Evolutionary conservation across 2,888 invertebrate species (phyloP), one percentile per base, ranked within the genome.

Genomic region (Fissipunctia ypsillon): DNA sequence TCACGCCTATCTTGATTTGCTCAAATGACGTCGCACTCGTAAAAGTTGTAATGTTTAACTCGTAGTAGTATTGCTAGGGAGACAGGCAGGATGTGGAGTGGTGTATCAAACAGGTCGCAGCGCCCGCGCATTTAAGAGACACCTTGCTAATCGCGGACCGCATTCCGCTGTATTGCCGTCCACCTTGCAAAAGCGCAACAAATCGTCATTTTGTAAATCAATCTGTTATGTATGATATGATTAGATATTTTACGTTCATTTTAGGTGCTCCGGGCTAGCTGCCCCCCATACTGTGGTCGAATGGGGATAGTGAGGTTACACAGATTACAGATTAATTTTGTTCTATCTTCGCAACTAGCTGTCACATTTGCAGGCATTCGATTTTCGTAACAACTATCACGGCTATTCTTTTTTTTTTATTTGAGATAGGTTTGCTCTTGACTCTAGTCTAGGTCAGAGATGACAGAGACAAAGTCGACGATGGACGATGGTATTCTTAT

Each of bases 111-210:
- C 88, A 78, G 84, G 88, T 84, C 83, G 75, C 78, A 35, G 76
- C 72, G 77, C 80, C 69, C 67, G 82, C 84, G 83, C 78, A 57
- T 71, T 60, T 73, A 71, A 76, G 69, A 78, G 78, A 82, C 88
- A 81, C 84, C 85, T 79, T 78, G 81, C 81, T 82, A 84, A 89
- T 88, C 82, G 83, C 31, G 67, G 70, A 88, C 90, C 83, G 80
- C 89, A 90, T 86, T 87, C 88, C 87, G 52, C 38, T 78, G 72
- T 81, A 80, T 76, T 77, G 73, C 77, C 61, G 65, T 65, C 78
- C 73, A 79, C 79, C 71, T 83, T 83, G 69, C 76, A 57, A 73
- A 52, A 67, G 41, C 19, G 28, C 79, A 69, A 83, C 61, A 63
- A 81, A 69, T 75, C 38, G 54, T 48, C 28, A 50, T 73, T 77